A percentile compares a stretch with the other conserved stretches of the same genome.
These are phyloP conservation scores for Podiceps cristatus DNA, from an alignment of 2,113 vertebrate species.

Conservation along the genomic window DNA sequence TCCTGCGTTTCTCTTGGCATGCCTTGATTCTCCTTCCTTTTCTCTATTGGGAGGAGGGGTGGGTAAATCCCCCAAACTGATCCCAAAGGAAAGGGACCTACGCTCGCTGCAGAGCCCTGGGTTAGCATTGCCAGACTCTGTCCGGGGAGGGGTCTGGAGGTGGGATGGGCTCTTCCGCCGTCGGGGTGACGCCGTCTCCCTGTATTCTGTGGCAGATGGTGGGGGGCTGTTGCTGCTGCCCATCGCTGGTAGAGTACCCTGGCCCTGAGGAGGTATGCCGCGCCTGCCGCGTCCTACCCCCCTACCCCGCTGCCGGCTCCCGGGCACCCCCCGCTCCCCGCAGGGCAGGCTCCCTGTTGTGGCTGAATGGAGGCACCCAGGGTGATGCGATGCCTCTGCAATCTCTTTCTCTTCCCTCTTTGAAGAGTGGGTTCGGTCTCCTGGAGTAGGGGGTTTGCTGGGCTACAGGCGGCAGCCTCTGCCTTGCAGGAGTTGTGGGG, in stretches of 20 bases:
- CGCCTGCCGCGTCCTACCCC: not conserved
- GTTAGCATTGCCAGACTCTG: not conserved
- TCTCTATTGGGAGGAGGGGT: not conserved
- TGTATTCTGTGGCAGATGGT: constrained; percentile 74
- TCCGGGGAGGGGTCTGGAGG: not conserved
- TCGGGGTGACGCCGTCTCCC: constrained; percentile 32
- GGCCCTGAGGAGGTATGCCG: constrained; percentile 64
- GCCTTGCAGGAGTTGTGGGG: not conserved
- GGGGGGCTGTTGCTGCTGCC: constrained; percentile 76
- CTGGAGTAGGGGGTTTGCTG: not conserved
- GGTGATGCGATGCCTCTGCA: not conserved
- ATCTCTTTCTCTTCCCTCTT: not conserved
- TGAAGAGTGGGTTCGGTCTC: not conserved
- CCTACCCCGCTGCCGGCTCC: not conserved
- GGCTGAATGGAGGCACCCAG: not conserved
- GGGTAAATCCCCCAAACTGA: not conserved
- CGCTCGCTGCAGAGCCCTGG: accelerated
- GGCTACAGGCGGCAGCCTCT: not conserved
- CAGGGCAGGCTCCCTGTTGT: accelerated
- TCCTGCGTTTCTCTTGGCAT: constrained; percentile 28
- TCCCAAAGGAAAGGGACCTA: not conserved
- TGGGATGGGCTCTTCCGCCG: not conserved
- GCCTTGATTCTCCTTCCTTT: constrained; percentile 11
- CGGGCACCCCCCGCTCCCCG: not conserved
- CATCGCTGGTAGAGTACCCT: constrained; percentile 67